phyloP scores from a whole-genome alignment of 2,113 vertebrate species.

The Lepidothrix coronata region DNA sequence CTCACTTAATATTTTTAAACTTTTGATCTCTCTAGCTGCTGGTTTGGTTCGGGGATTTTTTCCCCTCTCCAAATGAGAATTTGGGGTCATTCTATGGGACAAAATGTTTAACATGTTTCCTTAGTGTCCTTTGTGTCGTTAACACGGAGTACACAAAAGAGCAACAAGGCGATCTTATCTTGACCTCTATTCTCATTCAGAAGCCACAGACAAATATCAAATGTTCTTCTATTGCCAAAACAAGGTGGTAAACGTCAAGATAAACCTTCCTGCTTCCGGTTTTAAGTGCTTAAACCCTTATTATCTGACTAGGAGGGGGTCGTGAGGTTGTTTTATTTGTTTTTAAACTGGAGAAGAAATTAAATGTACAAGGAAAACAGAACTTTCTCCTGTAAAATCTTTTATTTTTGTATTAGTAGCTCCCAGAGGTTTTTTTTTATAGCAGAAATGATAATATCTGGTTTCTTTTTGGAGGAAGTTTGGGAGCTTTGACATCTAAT shows the following conservation, averaged over 20 bases:
- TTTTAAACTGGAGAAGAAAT: not conserved
- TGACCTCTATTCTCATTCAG: conserved; percentile 53
- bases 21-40: conserved; percentile 63
- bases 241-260: conserved; percentile 29
- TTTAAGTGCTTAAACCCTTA: not conserved
- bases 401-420: not conserved
- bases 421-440: not conserved
- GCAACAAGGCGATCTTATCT: conserved; percentile 72
- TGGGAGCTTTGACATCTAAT: not conserved
- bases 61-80: conserved; percentile 54
- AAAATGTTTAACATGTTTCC: conserved; percentile 70
- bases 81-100: conserved; percentile 69
- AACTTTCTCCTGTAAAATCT: not conserved
- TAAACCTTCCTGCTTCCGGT: conserved; percentile 20
- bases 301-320: not conserved
- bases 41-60: not conserved
- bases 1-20: conserved; percentile 25
- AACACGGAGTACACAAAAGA: conserved; percentile 68
- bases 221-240: conserved; percentile 60
- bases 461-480: not conserved
- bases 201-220: conserved; percentile 58
- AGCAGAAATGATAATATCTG: not conserved
- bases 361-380: not conserved
- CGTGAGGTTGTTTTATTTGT: not conserved
- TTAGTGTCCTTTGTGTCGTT: conserved; percentile 70